Evolutionary conservation across 2,797 vertebrate genomes (phyloP), one percentile per base, ranked within the genome.

Genomic region (Acropternis orthonyx): DNA sequence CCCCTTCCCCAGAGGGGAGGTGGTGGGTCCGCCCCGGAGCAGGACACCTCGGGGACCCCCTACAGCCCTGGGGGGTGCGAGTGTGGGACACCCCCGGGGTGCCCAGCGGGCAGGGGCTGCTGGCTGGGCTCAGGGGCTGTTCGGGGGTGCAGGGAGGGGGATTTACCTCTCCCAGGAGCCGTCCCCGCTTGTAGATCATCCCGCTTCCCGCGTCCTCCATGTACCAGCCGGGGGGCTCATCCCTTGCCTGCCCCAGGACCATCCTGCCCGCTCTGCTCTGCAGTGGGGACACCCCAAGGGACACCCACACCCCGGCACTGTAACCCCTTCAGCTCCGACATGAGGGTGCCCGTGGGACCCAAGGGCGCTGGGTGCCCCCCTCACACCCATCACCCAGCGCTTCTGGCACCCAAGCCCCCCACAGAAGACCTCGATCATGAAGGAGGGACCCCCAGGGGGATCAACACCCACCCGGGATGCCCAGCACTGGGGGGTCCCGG

Each of bases 161-260:
- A 18, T 88, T 88, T 90, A 90, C 94, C 94, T 95, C 34, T 24
- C 95, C 95, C 84, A 96, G 89, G 66, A 96, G 81, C 77, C 15
- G 49, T 41, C 90, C 95, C 43, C 85, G 17, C 74, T 44, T 71
- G 88, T 94, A 96, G 74, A 95, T 54, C 14, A 6, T 51, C 85
- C 92, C 41, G 3, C 36, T 89, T 17, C 11, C 74, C 7, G 1
- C 1, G 1, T 91, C 90, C n/a, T 15, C 10, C 9, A 95, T 9
- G 85, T 37, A 89, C 43, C 89, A 4, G 0, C 37, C 34, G 0
- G 48, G 44, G 7, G 34, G 8, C 63, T 68, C 67, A 0, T 21
- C 52, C 69, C 32, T 32, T 9, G 32, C 8, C 6, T 32, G 3
- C 27, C 73, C 43, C 46, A 1, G 17, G 2, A 1, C 32, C 95